These are phyloP conservation scores for Drosophila dives DNA, from an alignment of 2,888 invertebrate species.

Conservation along the genomic window DNA sequence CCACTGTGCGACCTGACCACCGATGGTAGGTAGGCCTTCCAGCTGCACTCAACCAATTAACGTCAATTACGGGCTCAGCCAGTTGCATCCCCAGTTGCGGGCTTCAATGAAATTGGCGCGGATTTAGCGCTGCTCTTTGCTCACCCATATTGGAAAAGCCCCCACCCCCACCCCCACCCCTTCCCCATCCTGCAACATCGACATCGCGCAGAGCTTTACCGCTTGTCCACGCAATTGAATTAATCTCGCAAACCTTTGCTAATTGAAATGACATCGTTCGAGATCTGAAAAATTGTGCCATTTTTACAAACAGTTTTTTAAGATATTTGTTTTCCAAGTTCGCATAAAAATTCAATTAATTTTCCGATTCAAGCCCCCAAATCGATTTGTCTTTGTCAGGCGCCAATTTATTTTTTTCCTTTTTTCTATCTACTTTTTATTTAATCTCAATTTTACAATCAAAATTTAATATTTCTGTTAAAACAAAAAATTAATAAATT, in stretches of 20 bases:
- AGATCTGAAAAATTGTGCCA: not conserved
- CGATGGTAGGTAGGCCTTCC: not conserved
- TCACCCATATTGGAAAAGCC: conserved; percentile 35
- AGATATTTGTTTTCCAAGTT: conserved; percentile 5
- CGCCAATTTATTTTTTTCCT: not conserved
- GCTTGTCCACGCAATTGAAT: conserved; percentile 58
- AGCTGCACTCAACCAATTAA: conserved; percentile 81
- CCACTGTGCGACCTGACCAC: conserved; percentile 4
- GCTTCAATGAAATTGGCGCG: conserved; percentile 15
- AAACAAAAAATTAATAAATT: not conserved
- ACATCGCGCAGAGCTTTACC: conserved; percentile 16
- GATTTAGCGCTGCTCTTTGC: conserved; percentile 8
- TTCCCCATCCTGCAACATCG: not conserved
- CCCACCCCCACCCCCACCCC: too few species aligned
- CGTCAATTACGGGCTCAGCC: conserved; percentile 77
- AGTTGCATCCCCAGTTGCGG: conserved; percentile 33
- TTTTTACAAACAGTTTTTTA: conserved; percentile 8
- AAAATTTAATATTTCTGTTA: not conserved
- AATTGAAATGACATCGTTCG: conserved; percentile 50
- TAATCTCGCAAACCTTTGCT: conserved; percentile 49
- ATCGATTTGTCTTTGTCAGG: not conserved
- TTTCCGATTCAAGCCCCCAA: not conserved
- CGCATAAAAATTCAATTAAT: not conserved
- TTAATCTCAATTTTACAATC: not conserved
- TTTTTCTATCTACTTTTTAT: not conserved